phyloP scores from a whole-genome alignment of 37 sponge, comb jelly and placozoan genomes.

The Aphrocallistes beatrix region DNA sequence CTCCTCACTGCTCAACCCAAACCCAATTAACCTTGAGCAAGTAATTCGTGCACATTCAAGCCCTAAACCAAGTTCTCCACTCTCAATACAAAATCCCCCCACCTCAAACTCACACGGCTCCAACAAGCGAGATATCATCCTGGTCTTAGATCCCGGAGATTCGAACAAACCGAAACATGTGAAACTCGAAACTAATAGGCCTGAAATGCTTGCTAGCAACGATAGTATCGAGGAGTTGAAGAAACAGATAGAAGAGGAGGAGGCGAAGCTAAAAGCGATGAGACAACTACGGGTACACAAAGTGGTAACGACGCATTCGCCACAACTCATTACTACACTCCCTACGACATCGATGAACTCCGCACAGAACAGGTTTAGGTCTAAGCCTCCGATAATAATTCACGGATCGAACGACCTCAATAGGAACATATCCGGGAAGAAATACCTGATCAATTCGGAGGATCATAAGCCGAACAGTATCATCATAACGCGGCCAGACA shows the following conservation, averaged over 20 bases:
- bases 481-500: not conserved
- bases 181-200: not conserved
- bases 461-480: not conserved
- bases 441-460: not conserved
- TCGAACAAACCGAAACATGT: not conserved
- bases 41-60: not conserved
- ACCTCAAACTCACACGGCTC: not conserved
- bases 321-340: not conserved
- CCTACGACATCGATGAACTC: not conserved
- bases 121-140: not conserved
- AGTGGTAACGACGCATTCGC: not conserved
- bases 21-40: not conserved
- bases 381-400: not conserved
- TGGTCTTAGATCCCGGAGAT: not conserved
- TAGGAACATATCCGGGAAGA: not conserved
- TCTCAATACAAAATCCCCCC: not conserved
- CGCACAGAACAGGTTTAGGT: not conserved
- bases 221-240: not conserved
- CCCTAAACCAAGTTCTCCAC: not conserved
- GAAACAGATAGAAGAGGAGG: not conserved
- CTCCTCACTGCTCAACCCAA: not conserved
- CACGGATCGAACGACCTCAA: not conserved
- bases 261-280: not conserved
- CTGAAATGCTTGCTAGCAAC: not conserved
- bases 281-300: not conserved